Conservation (phyloP, 2,888 invertebrate genomes). For the Metacarcinus magister region DNA sequence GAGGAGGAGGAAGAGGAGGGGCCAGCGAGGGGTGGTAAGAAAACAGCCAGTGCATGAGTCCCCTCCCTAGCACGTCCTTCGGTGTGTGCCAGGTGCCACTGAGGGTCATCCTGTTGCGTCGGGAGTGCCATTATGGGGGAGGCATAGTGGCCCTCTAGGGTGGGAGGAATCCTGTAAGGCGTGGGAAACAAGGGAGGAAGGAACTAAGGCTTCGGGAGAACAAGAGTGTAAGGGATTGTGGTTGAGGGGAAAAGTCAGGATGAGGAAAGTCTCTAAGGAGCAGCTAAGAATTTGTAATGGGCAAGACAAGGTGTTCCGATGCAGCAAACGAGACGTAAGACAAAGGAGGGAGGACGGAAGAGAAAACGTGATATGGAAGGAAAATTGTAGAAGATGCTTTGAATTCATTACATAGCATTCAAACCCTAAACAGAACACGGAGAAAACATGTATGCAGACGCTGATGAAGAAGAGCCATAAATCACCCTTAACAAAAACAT, state of each 20-base stretch:
- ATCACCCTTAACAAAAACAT: neutral
- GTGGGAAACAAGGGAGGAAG: constrained; percentile 12
- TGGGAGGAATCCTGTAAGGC: neutral
- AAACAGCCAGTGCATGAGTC: neutral
- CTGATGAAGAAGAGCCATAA: neutral
- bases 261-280: neutral
- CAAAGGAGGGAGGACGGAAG: neutral
- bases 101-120: neutral
- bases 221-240: neutral
- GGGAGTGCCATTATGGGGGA: constrained; percentile 1
- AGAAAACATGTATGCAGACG: neutral
- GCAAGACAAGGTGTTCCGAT: neutral
- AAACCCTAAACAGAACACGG: neutral
- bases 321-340: neutral
- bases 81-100: neutral
- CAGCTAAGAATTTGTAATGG: neutral
- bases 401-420: neutral
- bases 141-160: neutral
- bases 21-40: neutral
- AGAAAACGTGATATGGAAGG: neutral
- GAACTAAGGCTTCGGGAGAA: constrained; percentile 1
- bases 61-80: neutral
- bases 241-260: neutral
- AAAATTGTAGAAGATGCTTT: too few species aligned
- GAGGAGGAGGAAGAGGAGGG: neutral